phyloP scores from a whole-genome alignment of 2,888 invertebrate species.

The Morpho helenor region DNA sequence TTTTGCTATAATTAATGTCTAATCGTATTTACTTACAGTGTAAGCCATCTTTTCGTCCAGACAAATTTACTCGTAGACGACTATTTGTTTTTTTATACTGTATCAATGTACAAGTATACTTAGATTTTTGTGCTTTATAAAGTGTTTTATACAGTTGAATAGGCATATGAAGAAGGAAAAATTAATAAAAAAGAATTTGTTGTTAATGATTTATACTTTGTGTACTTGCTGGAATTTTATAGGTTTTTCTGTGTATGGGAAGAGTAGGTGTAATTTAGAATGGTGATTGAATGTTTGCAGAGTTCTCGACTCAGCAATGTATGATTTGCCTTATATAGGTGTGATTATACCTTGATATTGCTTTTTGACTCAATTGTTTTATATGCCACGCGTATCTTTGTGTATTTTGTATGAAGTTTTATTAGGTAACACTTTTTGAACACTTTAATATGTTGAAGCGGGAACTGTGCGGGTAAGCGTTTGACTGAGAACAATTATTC shows the following conservation, averaged over 20 bases:
- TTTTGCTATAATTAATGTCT: no score
- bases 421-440: slow-evolving; percentile 26
- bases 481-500: slow-evolving; percentile 65
- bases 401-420: slow-evolving; percentile 20
- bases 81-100: no score
- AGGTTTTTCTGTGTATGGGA: slow-evolving; percentile 19
- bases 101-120: no score
- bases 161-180: no score
- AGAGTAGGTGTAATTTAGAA: slow-evolving; percentile 40
- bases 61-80: no score
- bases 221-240: slow-evolving; percentile 9
- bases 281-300: slow-evolving; percentile 36
- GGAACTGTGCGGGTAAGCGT: slow-evolving; percentile 54
- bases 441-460: slow-evolving; percentile 47
- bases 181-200: not conserved
- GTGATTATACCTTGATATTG: slow-evolving; percentile 19
- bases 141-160: no score
- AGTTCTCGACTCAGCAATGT: slow-evolving; percentile 55
- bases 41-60: no score
- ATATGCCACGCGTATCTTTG: slow-evolving; percentile 6
- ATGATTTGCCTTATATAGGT: slow-evolving; percentile 13
- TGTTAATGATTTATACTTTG: slow-evolving; percentile 9
- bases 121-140: no score
- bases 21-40: no score
- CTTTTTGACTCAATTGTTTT: slow-evolving; percentile 18